phyloP scores from a whole-genome alignment of 2,113 vertebrate genomes.

The Elaphurus davidianus region DNA sequence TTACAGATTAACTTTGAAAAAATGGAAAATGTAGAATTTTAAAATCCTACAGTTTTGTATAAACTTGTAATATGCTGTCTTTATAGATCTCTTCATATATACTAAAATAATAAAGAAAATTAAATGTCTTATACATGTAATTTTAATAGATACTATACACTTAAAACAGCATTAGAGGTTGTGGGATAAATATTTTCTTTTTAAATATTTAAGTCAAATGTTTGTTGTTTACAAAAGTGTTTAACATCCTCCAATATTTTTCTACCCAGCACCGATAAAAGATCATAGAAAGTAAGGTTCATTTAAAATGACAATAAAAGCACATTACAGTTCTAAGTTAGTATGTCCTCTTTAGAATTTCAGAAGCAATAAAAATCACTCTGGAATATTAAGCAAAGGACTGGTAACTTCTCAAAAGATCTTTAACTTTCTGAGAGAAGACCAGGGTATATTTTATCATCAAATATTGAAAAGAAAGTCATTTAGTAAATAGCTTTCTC shows the following conservation, averaged over 20 bases:
- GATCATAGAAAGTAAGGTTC: constrained; percentile 14
- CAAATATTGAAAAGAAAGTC: constrained; percentile 11
- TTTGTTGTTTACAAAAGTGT: constrained; percentile 29
- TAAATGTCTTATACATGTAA: background rate
- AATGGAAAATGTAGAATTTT: background rate
- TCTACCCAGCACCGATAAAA: background rate
- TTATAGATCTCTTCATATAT: background rate
- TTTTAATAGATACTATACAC: background rate
- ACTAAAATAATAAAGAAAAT: background rate
- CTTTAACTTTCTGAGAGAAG: constrained; percentile 15
- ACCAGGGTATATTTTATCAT: background rate
- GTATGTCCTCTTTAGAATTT: constrained; percentile 43
- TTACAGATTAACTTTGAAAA: background rate
- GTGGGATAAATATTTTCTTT: background rate
- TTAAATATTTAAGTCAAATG: background rate
- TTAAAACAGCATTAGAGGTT: background rate
- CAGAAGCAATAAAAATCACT: constrained; percentile 19
- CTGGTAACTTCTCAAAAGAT: background rate
- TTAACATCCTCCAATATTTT: constrained; percentile 25
- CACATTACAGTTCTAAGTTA: constrained; percentile 59
- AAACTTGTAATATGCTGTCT: background rate
- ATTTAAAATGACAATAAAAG: constrained; percentile 53
- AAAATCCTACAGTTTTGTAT: background rate
- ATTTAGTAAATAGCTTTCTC: background rate
- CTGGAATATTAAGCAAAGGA: background rate